These are phyloP conservation scores for Ibidorhyncha struthersii DNA, from an alignment of 2,113 vertebrate species.

Conservation along the genomic window DNA sequence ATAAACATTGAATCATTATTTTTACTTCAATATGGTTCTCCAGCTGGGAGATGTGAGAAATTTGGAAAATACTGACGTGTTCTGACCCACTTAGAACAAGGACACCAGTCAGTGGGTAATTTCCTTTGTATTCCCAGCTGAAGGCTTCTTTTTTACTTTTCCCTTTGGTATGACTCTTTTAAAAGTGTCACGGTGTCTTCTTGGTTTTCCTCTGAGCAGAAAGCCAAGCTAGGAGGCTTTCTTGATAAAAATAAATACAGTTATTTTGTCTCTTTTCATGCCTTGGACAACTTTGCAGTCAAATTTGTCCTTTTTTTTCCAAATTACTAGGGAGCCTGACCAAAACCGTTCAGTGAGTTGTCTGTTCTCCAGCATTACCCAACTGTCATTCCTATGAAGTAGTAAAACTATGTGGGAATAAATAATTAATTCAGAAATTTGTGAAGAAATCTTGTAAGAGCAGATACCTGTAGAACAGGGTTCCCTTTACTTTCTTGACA, in stretches of 20 bases:
- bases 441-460: not conserved
- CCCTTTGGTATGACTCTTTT: not conserved
- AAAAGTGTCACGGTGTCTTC: not conserved
- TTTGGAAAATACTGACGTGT: not conserved
- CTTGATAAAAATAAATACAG: not conserved
- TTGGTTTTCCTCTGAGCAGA: not conserved
- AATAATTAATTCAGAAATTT: not conserved
- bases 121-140: slow-evolving; percentile 1
- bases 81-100: slow-evolving; percentile 41
- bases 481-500: not conserved
- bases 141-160: not conserved
- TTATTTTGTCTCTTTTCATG: not conserved
- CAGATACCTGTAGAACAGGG: not conserved
- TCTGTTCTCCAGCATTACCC: not conserved
- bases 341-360: not conserved
- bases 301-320: not conserved
- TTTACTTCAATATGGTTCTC: slow-evolving; percentile 10
- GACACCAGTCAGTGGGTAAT: not conserved
- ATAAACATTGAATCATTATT: not conserved
- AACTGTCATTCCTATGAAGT: not conserved
- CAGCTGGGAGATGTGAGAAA: slow-evolving; percentile 11
- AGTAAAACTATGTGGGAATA: not conserved
- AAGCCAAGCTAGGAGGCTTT: not conserved
- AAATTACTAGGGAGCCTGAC: not conserved
- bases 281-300: not conserved